Conservation (phyloP, 1,140 invertebrate genomes). For the Lordiphosa collinella region DNA sequence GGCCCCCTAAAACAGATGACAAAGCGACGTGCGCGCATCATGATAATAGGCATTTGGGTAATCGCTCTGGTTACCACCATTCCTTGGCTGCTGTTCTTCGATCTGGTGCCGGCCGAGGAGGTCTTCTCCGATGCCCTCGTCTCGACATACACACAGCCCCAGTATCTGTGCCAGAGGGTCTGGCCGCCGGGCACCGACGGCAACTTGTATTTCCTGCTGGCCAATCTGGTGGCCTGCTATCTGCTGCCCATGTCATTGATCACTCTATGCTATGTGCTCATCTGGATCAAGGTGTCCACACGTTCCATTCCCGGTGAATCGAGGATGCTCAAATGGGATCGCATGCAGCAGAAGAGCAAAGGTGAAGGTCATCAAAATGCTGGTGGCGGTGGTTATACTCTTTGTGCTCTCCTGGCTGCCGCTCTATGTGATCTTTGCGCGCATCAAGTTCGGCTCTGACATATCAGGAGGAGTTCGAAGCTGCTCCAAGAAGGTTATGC, state of each 20-base stretch:
- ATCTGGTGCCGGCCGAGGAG: conserved; percentile 83
- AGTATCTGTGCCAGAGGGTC: conserved; percentile 88
- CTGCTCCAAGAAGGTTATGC: conserved; percentile 90
- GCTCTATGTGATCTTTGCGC: conserved; percentile 92
- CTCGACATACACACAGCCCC: conserved; percentile 81
- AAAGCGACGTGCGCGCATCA: conserved; percentile 88
- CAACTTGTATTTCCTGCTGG: conserved; percentile 92
- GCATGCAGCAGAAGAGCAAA: conserved; percentile 95
- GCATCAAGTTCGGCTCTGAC: conserved; percentile 88
- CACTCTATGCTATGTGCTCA: conserved; percentile 94
- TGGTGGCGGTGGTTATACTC: conserved; percentile 95
- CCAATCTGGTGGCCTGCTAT: conserved; percentile 94
- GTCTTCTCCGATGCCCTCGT: conserved; percentile 82
- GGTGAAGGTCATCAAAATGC: conserved; percentile 97
- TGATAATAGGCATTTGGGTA: conserved; percentile 95
- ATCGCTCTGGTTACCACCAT: conserved; percentile 90
- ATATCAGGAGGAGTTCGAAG: conserved; percentile 84
- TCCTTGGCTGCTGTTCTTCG: conserved; percentile 95
- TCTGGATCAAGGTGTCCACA: conserved; percentile 95
- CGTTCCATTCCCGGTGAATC: conserved; percentile 92
- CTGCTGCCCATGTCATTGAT: conserved; percentile 95
- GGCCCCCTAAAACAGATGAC: conserved; percentile 96
- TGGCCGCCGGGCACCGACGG: conserved; percentile 91
- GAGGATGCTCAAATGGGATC: conserved; percentile 94
- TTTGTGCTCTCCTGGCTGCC: conserved; percentile 98